Base-by-base conservation (phyloP, 1,140 invertebrate genomes). In the Calephelis virginiensis region DNA sequence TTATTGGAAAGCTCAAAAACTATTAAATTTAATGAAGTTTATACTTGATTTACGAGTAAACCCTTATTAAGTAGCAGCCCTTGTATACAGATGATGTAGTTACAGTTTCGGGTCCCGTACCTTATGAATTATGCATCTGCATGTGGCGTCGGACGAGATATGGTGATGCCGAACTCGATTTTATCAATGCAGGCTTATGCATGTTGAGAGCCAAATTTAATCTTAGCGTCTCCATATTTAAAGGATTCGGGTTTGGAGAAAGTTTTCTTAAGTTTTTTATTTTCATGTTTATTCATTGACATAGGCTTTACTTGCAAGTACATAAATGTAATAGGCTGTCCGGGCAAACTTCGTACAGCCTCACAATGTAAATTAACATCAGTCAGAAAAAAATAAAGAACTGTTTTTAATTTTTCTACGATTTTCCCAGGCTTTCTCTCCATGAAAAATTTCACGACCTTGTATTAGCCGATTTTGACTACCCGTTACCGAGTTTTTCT, bases 161-260 rank as follows among this genome's bases (percentile, higher is more conserved):
- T 62, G 40, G 13, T 28, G 43, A 47, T 46, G 46, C 43, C 10
- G 61, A 11, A 40, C 38, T 43, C 49, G 43, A 56, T 64, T 64
- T 64, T 64, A 64, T 64, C 53, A 64, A 47, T 62, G 43, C 63
- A 59, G 38, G 63, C 63, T 65, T 59, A 59, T 65, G 50, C 49
- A 65, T 46, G 56, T 28, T 38, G 56, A 38, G 53, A 38, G 11
- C 56, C 56, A 37, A 59, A 37, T 59, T 59, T 8, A 59, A 12
- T 38, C 28, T 28, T 6, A 43, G 28, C 28, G 14, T 13, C 49
- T 28, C 8, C 49, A 56, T 37, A 56, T 56, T 10, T 56, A 56
- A 10, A 37, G 56, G 37, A n/a, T 38, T 59, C 37, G 11, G 11
- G 37, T n/a, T 56, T 28, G 10, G 28, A 59, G 37, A 12, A 12